Evolutionary conservation across 2,797 vertebrate species (phyloP).

Genomic region (Furcifer pardalis): DNA sequence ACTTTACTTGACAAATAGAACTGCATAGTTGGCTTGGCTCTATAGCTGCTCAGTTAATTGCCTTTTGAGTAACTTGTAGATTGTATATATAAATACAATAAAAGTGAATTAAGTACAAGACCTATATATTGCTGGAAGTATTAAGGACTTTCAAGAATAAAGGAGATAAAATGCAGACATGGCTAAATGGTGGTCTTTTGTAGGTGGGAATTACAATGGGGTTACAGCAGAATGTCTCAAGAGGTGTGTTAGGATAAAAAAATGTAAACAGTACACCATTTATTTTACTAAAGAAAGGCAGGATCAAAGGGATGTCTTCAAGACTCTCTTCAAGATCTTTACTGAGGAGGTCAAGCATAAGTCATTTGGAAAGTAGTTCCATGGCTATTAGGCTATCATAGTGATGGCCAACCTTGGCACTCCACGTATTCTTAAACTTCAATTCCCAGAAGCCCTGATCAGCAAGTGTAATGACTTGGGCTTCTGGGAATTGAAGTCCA

Average conservation of each 20-base stretch:
- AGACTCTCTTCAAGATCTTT: background rate
- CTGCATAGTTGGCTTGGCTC: conserved; percentile 22
- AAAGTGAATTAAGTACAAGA: conserved; percentile 1
- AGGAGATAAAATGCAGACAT: background rate
- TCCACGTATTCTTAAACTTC: too few relatives aligned
- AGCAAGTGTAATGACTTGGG: too few relatives aligned
- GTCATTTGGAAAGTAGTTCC: background rate
- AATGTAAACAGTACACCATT: background rate
- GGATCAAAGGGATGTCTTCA: background rate
- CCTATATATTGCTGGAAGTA: background rate
- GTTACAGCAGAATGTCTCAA: background rate
- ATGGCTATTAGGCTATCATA: background rate
- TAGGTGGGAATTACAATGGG: background rate
- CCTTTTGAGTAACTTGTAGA: conserved; percentile 28
- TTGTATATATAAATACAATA: background rate
- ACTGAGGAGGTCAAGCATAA: background rate
- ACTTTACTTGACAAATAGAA: conserved; percentile 20
- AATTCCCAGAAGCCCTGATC: too few relatives aligned
- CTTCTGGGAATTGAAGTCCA: too few relatives aligned
- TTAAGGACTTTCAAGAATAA: conserved; percentile 13
- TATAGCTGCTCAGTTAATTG: conserved; percentile 40
- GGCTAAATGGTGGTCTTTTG: too few relatives aligned
- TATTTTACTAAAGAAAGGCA: background rate
- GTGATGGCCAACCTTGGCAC: too few relatives aligned
- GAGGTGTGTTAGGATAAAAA: background rate